Evolutionary conservation across 1,140 invertebrate genomes (phyloP), one percentile per base, ranked within the genome.

Genomic region (Caenorhabditis tropicalis): DNA sequence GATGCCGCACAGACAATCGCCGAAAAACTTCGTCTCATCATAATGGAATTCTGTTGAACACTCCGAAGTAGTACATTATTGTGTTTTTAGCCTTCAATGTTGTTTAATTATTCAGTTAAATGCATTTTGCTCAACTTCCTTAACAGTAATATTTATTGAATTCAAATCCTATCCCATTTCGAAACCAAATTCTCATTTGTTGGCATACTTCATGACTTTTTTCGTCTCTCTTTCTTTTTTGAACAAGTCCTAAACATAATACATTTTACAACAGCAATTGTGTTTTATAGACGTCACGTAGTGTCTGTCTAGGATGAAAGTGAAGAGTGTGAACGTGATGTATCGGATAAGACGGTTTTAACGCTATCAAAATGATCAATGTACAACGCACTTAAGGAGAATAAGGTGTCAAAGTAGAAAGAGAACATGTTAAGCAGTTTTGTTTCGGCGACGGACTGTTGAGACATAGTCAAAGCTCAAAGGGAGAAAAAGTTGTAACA

Each of bases 181-280:
- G 10, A 27, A 56, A 51, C 48, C 48, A 19, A 29, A 56, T 27
- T 65, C 58, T 65, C 58, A 65, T 12, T 36, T 74, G 33, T 74
- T 43, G 65, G 65, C 65, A 74, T 74, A 74, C 43, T 43, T 74
- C 65, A 74, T 74, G 65, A 74, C 65, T 74, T 21, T 21, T 27
- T n/a, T 65, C 58, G 33, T 31, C 12, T 2, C 19, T 36, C 36
- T 7, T 36, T 36, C 31, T 33, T 65, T 36, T 19, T 65, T 4
- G 2, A 65, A 27, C 21, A 58, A 58, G 10, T 10, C 24, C 27
- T 15, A 65, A 65, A 65, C 29, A 65, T 65, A 65, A 65, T 65
- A 65, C 29, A 65, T 65, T 33, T 36, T 36, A 19, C 10, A 16
- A 19, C 6, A 12, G n/a, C 6, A 65, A 15, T 65, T 33, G 2